Conservation (phyloP, 2,113 vertebrate species). For the Dendrocopos noguchii region DNA sequence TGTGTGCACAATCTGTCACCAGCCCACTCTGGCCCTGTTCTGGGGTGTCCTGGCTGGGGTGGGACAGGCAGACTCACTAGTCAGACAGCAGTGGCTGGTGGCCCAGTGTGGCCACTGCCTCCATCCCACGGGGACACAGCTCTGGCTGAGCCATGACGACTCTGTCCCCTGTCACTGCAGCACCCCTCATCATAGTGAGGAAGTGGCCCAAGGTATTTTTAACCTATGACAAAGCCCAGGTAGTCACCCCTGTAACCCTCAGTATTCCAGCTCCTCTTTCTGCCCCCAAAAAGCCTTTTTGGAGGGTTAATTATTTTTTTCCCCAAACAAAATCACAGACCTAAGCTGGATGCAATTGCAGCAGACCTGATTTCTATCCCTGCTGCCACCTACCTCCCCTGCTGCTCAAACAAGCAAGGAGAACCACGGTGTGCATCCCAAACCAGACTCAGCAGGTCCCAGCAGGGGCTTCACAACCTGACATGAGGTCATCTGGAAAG, state of each 20-base stretch:
- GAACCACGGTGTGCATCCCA: rapidly evolving
- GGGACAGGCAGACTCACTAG: background rate
- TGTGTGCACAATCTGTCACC: background rate
- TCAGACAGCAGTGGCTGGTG: background rate
- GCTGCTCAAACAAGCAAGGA: background rate
- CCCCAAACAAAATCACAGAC: background rate
- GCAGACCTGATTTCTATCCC: background rate
- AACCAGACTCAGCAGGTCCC: background rate
- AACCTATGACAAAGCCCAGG: background rate
- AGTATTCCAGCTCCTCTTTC: background rate
- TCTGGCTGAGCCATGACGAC: background rate
- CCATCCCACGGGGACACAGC: background rate
- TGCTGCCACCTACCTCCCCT: background rate
- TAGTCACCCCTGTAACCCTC: too few relatives aligned
- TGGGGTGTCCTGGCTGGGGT: background rate
- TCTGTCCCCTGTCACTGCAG: background rate
- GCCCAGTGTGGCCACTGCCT: background rate
- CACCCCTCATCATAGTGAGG: background rate
- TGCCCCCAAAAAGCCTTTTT: background rate
- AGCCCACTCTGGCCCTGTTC: background rate
- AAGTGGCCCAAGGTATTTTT: background rate
- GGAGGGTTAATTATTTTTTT: background rate
- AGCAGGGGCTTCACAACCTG: background rate
- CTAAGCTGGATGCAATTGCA: background rate
- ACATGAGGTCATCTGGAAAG: background rate